Base-by-base conservation (phyloP, 2,113 vertebrate species). In the Urocynchramus pylzowi region DNA sequence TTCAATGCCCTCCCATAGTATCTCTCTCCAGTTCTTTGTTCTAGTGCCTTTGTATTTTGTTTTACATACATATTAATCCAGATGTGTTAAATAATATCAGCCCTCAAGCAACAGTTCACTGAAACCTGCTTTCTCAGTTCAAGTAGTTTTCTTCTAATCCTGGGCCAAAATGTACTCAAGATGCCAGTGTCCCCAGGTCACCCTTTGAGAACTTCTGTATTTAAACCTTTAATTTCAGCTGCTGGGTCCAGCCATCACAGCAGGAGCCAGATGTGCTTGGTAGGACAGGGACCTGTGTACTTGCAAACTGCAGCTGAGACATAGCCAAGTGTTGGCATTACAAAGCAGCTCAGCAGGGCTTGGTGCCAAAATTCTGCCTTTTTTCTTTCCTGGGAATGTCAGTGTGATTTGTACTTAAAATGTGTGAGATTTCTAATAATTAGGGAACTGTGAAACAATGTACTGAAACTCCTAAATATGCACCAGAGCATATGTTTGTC, bases 31-130 rank as follows among this genome's bases (percentile, higher is more conserved):
- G 15, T 81, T 89, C 64, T 96, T 92, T 96, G 60, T 89, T 96
- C 79, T 71, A 33, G 44, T 31, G 39, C 56, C 71, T 77, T 77
- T 95, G 49, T 86, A 19, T 90, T 90, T 89, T 1, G 0, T 94
- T 96, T 93, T 93, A 64, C 83, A 90, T 96, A 83, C 83, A 78
- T 93, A 78, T 95, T 85, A 94, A 94, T 93, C 49, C 86, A 74
- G 52, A 35, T 42, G 37, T 90, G n/a, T 91, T 94, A 90, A 88
- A 61, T 87, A 94, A 54, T 70, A 74, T 37, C 47, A 74, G 42
- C 92, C 87, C 93, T 74, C 2, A 1, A 94, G 95, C 93, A 95
- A 47, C 68, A 45, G 60, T 67, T 91, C 52, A 30, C 52, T 88
- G 52, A 92, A 87, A 94, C 61, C 39, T 86, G 59, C 76, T 80